Evolutionary conservation across 35 echinoderm and acorn worm genomes (phyloP), one percentile per base, ranked within the genome.

Genomic region (Holothuria glaberrima): DNA sequence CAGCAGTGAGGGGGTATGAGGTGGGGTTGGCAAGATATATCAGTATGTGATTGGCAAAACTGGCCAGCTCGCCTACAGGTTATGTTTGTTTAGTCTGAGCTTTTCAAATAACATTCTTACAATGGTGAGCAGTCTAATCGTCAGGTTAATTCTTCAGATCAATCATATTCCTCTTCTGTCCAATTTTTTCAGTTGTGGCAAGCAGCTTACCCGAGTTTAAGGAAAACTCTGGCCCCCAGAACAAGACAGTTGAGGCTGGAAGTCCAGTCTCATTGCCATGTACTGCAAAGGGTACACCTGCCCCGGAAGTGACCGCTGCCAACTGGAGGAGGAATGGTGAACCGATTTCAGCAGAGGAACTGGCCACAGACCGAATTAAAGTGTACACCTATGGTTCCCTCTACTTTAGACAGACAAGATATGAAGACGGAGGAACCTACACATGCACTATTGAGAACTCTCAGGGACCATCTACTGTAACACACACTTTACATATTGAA

Each of bases 261-360:
- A 63, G n/a, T 30, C 13, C 66, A 30, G 82, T 71, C 22, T 90
- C 35, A 21, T 74, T 98, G 25, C 24, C 12, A 6, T 98, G 96
- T 56, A 29, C 28, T 28, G 88, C 66, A 3, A 58, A 88, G 22
- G 96, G 93, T 5, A 64, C 45, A 4, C 93, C 84, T 33, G 86
- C 92, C 12, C 96, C 96, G 10, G 25, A 45, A 18, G 90, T 98
- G 13, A 98, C 93, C 1, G 64, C 75, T 30, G 41, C 70, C 27
- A 98, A 68, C 66, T 98, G 96, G 96, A 78, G 76, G 12, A 94
- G 95, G 58, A 82, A 98, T 29, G 90, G 91, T 27, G 22, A 77
- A 45, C 93, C 96, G 12, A 59, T 98, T 21, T 36, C 80, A 22
- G 62, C 59, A 28, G 90, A 9, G 4, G 91, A 98, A 30, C 50